These are phyloP conservation scores for Apogon hyalosoma DNA, from an alignment of 2,797 vertebrate genomes.

Conservation along the genomic window DNA sequence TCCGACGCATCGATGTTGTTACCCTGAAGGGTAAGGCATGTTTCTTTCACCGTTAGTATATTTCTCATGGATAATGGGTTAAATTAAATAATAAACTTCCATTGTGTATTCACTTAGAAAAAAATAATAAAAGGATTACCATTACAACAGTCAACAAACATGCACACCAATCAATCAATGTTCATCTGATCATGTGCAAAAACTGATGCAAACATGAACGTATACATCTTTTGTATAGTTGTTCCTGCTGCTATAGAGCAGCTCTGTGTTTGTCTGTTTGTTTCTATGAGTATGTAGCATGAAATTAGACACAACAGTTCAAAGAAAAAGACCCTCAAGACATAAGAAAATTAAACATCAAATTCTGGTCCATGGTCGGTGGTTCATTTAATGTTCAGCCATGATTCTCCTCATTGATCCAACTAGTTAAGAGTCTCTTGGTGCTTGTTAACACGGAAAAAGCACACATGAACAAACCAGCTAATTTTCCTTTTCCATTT, in stretches of 20 bases:
- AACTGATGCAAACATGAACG: not conserved
- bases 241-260: not conserved
- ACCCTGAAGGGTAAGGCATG: constrained; percentile 28
- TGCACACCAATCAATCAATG: not conserved
- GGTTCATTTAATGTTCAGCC: constrained; percentile 68
- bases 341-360: constrained; percentile 64
- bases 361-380: constrained; percentile 62
- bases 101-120: constrained; percentile 11
- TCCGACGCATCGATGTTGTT: constrained; percentile 23
- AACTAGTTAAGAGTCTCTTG: constrained; percentile 55
- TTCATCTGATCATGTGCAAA: not conserved
- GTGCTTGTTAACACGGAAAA: constrained; percentile 65
- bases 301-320: constrained; percentile 52
- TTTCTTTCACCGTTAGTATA: constrained; percentile 31
- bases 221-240: not conserved
- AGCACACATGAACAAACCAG: constrained; percentile 53
- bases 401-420: constrained; percentile 61
- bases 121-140: not conserved
- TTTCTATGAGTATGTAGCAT: constrained; percentile 20
- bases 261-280: not conserved
- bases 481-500: constrained; percentile 48
- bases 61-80: constrained; percentile 18
- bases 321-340: constrained; percentile 45
- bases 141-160: not conserved
- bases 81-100: constrained; percentile 23